Base-by-base conservation (phyloP, 2,888 invertebrate genomes). In the Xestoiulus laeticollis region DNA sequence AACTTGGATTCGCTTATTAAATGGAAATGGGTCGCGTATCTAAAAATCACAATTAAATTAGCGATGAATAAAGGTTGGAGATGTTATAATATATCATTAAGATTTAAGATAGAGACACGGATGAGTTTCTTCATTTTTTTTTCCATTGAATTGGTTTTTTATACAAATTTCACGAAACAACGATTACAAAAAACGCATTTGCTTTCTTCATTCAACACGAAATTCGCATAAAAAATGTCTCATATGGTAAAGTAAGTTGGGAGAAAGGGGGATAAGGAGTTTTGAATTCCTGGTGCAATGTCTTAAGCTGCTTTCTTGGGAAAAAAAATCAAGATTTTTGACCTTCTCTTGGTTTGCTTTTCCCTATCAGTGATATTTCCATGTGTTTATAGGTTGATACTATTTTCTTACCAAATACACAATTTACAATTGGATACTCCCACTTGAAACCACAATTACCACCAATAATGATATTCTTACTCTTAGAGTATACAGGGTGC, bases 41-140 rank as follows among this genome's bases (percentile, higher is more conserved):
- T 26, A 68, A 68, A 68, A 68, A 68, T 22, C 68, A 68, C 68
- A 68, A 68, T 68, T 68, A 68, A 68, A 68, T 68, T 68, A 68
- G 26, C 26, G 10, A 8, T 10, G 26, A 68, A 68, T 68, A 68
- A 68, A 30, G 26, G 68, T 14, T 26, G 12, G 68, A 10, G 12
- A 26, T 68, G n/a, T n/a, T n/a, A 22, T n/a, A 10, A 26, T 68
- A 68, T 68, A 68, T 68, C 26, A 68, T 68, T 68, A 68, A 12
- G 26, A 26, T 68, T 8, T 1, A 26, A 16, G 68, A 38, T n/a
- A 26, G 68, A 30, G 68, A 26, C 12, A 68, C 68, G 68, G 68
- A 68, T 68, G 68, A 68, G 68, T 26, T 68, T 68, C 68, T 14
- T 12, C 26, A 68, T 16, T 16, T 38, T 38, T n/a, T n/a, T n/a